phyloP scores from a whole-genome alignment of 1,140 invertebrate genomes.

The Acyrthosiphon pisum region DNA sequence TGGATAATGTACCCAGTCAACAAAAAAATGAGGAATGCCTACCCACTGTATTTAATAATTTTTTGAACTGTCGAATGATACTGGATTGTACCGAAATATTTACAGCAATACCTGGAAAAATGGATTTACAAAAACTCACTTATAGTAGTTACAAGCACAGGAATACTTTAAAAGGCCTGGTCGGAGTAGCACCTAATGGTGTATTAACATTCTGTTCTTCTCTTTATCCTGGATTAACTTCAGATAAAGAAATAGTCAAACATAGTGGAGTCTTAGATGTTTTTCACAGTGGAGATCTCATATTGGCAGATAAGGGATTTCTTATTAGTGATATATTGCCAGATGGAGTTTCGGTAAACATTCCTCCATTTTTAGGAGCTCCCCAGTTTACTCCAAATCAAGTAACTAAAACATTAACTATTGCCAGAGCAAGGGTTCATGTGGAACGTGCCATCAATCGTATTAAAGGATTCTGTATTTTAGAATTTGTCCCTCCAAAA shows the following conservation, averaged over 20 bases:
- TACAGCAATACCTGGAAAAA: constrained; percentile 14
- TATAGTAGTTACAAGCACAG: constrained; percentile 20
- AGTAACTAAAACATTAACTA: background rate
- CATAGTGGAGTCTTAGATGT: background rate
- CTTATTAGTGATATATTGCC: background rate
- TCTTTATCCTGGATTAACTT: background rate
- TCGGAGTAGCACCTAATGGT: background rate
- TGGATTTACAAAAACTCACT: constrained; percentile 9
- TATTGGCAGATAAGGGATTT: constrained; percentile 2
- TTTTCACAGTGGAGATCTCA: background rate
- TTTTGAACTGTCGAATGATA: background rate
- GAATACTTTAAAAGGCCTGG: background rate
- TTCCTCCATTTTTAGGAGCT: background rate
- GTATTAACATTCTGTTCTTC: background rate
- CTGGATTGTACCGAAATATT: background rate
- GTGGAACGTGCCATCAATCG: background rate
- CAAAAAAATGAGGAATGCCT: background rate
- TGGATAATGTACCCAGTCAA: background rate
- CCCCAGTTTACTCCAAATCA: background rate
- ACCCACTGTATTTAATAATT: constrained; percentile 20
- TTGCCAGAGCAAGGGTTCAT: background rate
- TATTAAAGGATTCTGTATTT: background rate
- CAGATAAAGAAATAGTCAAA: constrained; percentile 12
- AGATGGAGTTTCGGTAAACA: background rate
- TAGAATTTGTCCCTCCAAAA: background rate